Conservation (phyloP, 2,113 vertebrate species). For the Anser cygnoides region DNA sequence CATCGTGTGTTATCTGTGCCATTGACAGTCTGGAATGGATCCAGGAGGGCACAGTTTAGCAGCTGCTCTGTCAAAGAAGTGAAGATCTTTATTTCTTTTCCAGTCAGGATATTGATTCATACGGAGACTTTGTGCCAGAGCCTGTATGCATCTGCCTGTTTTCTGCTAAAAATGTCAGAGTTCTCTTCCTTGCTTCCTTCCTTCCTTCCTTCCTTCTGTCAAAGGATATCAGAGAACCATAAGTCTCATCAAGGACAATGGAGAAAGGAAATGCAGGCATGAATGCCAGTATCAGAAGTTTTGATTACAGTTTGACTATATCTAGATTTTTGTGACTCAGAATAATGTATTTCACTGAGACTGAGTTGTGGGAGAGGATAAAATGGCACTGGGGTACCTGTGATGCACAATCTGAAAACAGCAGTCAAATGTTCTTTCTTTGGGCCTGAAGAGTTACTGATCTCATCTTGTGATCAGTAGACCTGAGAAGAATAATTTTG, state of each 20-base stretch:
- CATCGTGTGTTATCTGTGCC: not conserved
- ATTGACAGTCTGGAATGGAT: not conserved
- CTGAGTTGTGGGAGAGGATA: not conserved
- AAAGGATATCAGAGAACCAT: not conserved
- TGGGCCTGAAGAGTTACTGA: not conserved
- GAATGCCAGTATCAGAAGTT: not conserved
- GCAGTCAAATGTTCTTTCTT: not conserved
- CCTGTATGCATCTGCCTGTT: not conserved
- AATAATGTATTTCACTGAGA: not conserved
- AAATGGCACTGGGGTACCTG: not conserved
- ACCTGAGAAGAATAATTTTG: not conserved
- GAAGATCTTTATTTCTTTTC: not conserved
- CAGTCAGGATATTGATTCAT: not conserved
- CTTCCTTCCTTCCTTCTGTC: not conserved
- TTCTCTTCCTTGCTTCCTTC: not conserved
- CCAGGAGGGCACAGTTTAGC: not conserved
- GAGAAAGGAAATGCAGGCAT: not conserved
- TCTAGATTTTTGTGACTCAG: not conserved
- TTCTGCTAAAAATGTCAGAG: not conserved
- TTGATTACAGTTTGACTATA: not conserved
- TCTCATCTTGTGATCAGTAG: not conserved
- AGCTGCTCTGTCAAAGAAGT: not conserved
- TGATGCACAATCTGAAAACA: not conserved
- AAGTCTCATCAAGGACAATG: not conserved
- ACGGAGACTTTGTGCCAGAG: not conserved